These are phyloP conservation scores for Leptobrachium ailaonicum DNA, from an alignment of 2,113 vertebrate species.

Conservation along the genomic window DNA sequence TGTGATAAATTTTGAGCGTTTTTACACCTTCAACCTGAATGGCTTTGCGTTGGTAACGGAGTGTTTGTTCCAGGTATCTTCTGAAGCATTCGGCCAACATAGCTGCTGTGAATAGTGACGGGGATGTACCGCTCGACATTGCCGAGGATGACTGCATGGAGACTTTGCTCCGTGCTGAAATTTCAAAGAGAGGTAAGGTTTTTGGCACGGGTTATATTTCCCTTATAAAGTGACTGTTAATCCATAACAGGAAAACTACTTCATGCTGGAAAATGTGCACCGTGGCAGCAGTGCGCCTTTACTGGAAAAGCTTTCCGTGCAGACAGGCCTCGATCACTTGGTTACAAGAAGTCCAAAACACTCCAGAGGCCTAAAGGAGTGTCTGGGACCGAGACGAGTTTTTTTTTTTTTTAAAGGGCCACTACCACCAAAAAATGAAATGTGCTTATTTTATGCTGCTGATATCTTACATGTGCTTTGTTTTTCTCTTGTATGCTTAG, in stretches of 20 bases:
- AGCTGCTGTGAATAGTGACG: conserved; percentile 84
- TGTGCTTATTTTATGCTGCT: too few relatives aligned
- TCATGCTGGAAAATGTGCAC: conserved; percentile 34
- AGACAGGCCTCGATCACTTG: neutral
- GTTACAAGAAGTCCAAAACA: too few relatives aligned
- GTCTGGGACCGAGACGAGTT: too few relatives aligned
- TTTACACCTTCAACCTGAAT: too few relatives aligned
- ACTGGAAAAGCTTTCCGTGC: conserved; percentile 20
- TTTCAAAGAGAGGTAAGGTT: conserved; percentile 68
- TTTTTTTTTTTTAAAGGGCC: too few relatives aligned
- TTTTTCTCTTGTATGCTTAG: too few relatives aligned
- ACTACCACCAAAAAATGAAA: too few relatives aligned
- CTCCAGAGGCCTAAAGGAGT: too few relatives aligned
- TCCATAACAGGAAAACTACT: conserved; percentile 33
- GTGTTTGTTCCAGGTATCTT: conserved; percentile 73
- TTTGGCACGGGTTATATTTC: neutral
- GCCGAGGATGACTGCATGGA: conserved; percentile 85
- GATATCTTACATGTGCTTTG: too few relatives aligned
- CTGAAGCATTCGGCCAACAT: conserved; percentile 77
- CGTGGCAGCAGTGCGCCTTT: neutral
- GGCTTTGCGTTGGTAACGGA: neutral
- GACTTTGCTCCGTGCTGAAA: conserved; percentile 74
- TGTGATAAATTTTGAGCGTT: too few relatives aligned
- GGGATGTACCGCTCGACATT: conserved; percentile 84
- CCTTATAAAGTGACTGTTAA: conserved; percentile 15